Evolutionary conservation across 2,888 invertebrate species (phyloP).

Genomic region (Helobdella robusta): DNA sequence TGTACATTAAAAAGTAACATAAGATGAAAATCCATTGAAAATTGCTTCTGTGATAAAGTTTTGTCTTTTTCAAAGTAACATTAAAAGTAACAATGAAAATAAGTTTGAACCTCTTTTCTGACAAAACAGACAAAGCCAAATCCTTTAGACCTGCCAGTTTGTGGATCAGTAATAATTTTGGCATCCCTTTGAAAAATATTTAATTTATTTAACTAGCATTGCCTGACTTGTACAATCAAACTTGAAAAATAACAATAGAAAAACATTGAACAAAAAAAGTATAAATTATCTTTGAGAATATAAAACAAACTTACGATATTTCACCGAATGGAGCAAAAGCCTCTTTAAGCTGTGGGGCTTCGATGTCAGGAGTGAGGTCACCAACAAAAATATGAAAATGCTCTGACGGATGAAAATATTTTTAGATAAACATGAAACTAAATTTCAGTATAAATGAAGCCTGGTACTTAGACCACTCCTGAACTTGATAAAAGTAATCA

Average conservation of each 20-base stretch:
- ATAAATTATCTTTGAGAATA: background rate
- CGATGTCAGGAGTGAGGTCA: constrained; percentile 96
- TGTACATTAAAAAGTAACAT: too few species aligned
- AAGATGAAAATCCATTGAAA: too few species aligned
- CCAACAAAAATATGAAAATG: constrained; percentile 99
- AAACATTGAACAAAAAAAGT: background rate
- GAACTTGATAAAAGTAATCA: too few species aligned
- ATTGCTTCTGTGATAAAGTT: too few species aligned
- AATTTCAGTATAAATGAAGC: too few species aligned
- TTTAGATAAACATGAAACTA: too few species aligned
- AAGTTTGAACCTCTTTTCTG: constrained; percentile 68
- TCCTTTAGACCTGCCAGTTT: constrained; percentile 96
- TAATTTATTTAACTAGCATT: constrained; percentile 3
- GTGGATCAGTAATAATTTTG: constrained; percentile 95
- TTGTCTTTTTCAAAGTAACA: too few species aligned
- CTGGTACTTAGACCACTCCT: too few species aligned
- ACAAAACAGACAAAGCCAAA: constrained; percentile 99
- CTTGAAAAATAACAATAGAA: background rate
- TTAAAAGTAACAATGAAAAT: background rate
- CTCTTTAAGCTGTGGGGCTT: constrained; percentile 91
- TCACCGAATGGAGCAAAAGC: constrained; percentile 83
- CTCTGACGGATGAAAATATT: too few species aligned
- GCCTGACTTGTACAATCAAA: background rate
- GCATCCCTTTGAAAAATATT: constrained; percentile 61
- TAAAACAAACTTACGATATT: constrained; percentile 27